Evolutionary conservation across 2,888 invertebrate genomes (phyloP).

Genomic region (Diarsia rubi): DNA sequence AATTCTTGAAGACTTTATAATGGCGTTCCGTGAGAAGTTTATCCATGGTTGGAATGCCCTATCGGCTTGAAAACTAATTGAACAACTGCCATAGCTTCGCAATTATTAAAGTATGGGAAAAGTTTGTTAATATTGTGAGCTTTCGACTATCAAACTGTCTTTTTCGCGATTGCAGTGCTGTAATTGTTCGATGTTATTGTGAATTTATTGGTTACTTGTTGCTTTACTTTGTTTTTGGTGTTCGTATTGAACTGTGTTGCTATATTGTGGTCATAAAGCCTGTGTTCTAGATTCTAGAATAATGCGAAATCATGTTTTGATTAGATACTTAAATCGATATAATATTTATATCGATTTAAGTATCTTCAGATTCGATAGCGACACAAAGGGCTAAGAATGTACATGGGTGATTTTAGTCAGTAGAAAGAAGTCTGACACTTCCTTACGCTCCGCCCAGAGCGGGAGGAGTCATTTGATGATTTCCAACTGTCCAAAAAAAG

Average conservation of each 20-base stretch:
- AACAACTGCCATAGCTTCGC: constrained; percentile 72
- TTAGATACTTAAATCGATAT: no score
- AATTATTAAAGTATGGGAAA: constrained; percentile 72
- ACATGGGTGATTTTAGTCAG: no score
- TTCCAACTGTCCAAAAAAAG: no score
- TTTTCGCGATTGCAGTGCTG: constrained; percentile 50
- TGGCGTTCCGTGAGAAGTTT: constrained; percentile 74
- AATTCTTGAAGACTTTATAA: constrained; percentile 80
- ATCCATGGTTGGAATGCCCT: constrained; percentile 67
- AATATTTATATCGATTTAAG: not conserved
- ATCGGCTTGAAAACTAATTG: constrained; percentile 75
- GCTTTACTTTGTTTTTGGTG: constrained; percentile 23
- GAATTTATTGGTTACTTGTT: constrained; percentile 39
- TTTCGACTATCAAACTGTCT: constrained; percentile 63
- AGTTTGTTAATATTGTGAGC: constrained; percentile 65
- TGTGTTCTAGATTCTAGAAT: not conserved
- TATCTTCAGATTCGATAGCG: not conserved
- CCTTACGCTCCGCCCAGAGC: no score
- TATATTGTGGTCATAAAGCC: not conserved
- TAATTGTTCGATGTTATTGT: constrained; percentile 45
- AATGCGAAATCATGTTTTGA: not conserved
- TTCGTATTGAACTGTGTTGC: constrained; percentile 11
- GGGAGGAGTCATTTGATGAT: no score
- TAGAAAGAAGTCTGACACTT: no score
- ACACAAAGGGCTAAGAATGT: no score